phyloP scores from a whole-genome alignment of 2,888 invertebrate genomes.

The Drosophila kanekoi region DNA sequence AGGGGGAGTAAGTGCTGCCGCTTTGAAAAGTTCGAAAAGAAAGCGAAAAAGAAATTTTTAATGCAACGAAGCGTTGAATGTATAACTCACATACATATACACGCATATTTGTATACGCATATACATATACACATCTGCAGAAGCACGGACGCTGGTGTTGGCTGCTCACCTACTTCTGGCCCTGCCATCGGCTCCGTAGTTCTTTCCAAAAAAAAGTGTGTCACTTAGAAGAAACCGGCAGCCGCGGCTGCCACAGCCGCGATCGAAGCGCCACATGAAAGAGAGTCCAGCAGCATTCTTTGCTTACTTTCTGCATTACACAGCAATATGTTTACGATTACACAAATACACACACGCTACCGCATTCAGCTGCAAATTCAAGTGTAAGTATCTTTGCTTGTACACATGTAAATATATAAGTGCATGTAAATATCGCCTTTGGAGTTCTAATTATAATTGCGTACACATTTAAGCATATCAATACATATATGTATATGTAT shows the following conservation, averaged over 20 bases:
- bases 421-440: constrained; percentile 21
- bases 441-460: constrained; percentile 58
- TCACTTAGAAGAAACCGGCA: constrained; percentile 63
- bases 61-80: constrained; percentile 77
- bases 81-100: constrained; percentile 46
- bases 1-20: constrained; percentile 40
- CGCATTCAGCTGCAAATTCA: constrained; percentile 2
- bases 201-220: constrained; percentile 61
- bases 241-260: constrained; percentile 19
- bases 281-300: constrained; percentile 67
- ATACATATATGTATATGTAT: background rate
- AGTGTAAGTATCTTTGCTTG: background rate
- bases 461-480: constrained; percentile 1
- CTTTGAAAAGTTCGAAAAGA: constrained; percentile 69
- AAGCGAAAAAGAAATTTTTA: constrained; percentile 78
- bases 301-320: constrained; percentile 60
- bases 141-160: constrained; percentile 2
- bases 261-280: constrained; percentile 34
- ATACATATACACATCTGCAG: constrained; percentile 24
- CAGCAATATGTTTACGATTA: constrained; percentile 8
- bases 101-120: constrained; percentile 19
- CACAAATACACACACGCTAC: background rate
- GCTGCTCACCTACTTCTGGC: constrained; percentile 70
- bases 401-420: constrained; percentile 1
- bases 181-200: constrained; percentile 26